Evolutionary conservation across 2,113 vertebrate genomes (phyloP).

Genomic region (Paramisgurnus dabryanus): DNA sequence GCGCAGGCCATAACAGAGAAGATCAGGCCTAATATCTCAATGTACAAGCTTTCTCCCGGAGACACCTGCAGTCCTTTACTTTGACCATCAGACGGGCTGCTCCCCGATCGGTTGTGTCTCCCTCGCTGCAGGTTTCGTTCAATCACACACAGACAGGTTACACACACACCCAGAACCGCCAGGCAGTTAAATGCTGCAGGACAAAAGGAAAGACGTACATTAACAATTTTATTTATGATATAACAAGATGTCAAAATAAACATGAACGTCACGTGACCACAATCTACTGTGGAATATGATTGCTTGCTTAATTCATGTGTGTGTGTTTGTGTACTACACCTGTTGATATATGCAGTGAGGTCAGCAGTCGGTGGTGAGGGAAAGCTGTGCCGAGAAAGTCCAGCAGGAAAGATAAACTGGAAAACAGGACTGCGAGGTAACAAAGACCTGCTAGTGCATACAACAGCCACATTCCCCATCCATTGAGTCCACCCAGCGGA

Average conservation of each 20-base stretch:
- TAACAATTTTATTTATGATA: not conserved
- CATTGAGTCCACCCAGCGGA: conserved; percentile 51
- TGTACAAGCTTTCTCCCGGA: conserved; percentile 63
- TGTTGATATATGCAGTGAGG: conserved; percentile 49
- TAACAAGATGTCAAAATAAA: too few species aligned
- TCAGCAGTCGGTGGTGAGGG: conserved; percentile 4
- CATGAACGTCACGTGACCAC: too few species aligned
- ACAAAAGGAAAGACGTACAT: not conserved
- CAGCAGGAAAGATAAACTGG: conserved; percentile 59
- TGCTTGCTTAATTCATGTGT: too few species aligned
- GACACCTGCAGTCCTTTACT: not conserved
- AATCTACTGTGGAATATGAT: too few species aligned
- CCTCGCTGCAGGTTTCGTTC: conserved; percentile 44
- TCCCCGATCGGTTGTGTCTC: not conserved
- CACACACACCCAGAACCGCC: conserved; percentile 44
- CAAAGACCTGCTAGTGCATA: conserved; percentile 45
- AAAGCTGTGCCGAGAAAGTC: conserved; percentile 55
- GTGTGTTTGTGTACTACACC: conserved; percentile 45
- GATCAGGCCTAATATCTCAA: conserved; percentile 49
- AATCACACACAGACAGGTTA: conserved; percentile 52
- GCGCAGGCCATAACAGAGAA: conserved; percentile 46
- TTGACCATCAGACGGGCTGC: not conserved
- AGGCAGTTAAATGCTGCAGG: conserved; percentile 48
- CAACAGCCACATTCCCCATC: conserved; percentile 45
- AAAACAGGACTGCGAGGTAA: conserved; percentile 55